Base-by-base conservation (phyloP, 2,797 vertebrate genomes). In the Ctenosaura bakeri region DNA sequence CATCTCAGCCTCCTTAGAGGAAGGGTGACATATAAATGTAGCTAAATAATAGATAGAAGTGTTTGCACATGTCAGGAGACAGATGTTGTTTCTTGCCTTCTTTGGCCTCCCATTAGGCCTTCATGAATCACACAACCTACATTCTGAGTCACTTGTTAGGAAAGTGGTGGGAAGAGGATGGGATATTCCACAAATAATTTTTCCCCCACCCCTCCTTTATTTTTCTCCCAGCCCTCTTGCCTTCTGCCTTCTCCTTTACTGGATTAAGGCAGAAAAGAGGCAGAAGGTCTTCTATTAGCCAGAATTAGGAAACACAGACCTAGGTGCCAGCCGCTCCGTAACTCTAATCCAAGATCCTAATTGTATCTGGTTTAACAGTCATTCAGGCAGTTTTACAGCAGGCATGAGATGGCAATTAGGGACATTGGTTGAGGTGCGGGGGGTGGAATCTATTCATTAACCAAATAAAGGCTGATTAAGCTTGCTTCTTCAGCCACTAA, bases 361-460 rank as follows among this genome's bases (percentile, higher is more conserved):
- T 97, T 97, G 95, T 97, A 97, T 97, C 95, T 97, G 95, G 95
- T 97, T 96, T 96, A 97, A 95, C 93, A 96, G 95, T 96, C 95
- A 96, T 96, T 95, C 94, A 95, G 93, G 95, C 96, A 95, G 95
- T 96, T 95, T 96, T 96, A 95, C 95, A 94, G 93, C 95, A 95
- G 95, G 94, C 96, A 94, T 24, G 96, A 90, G 93, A 95, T 89
- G 88, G 94, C 97, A 96, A 97, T 97, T 97, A 97, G 96, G 95
- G 94, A 94, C 95, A 95, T 92, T 93, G 91, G 80, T 94, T 96
- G 91, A 4, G 62, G 62, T 8, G 52, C 2, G 92, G 91, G 94
- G 32, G 10, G 32, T 38, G 89, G 96, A 96, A 95, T 93, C 91
- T 94, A 95, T 97, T 97, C 92, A 97, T 97, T 97, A 97, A 95